Base-by-base conservation (phyloP, 23 tunicate species). In the Halocynthia roretzi region DNA sequence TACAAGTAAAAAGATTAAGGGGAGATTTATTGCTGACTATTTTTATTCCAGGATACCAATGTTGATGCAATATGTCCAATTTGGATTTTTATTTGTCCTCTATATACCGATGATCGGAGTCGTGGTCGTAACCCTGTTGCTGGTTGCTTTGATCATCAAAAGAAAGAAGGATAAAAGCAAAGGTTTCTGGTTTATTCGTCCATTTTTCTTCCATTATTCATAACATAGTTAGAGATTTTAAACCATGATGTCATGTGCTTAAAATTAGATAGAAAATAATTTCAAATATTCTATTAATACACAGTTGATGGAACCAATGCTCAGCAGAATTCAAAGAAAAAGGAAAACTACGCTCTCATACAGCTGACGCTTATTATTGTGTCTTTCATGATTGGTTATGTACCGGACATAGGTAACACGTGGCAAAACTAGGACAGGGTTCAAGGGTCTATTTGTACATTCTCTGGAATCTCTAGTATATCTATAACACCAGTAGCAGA, bases 331-430 rank as follows among this genome's bases (percentile, higher is more conserved):
- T 18, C 12, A 71, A 71, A 18, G 76, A 71, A 51, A 71, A 71
- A 71, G 5, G 76, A 71, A 51, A 71, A 71, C 51, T 49, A 44
- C 14, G 76, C 76, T 49, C 76, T 71, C 14, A 71, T 71, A 11
- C 76, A 71, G 4, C 56, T 71, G 14, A 12, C 56, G 10, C 56
- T 71, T 12, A 71, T 71, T 14, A 71, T 71, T 12, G 76, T 56
- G 10, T 71, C 76, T 40, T 71, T 71, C 18, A 21, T 71, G 56
- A 17, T 71, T 11, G 76, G 76, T 10, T 71, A 71, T 5, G n/a
- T 71, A 14, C 76, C 76, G 11, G 76, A 71, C 56, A 14, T 71
- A 11, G 50, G 76, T 71, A 44, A 71, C 44, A 31, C 44, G 66
- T 11, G 56, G 19, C 21, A 17, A 11, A n/a, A 18, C 23, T 67